Conservation (phyloP, 2,797 vertebrate genomes). For the Parotocinclus haroldoi region DNA sequence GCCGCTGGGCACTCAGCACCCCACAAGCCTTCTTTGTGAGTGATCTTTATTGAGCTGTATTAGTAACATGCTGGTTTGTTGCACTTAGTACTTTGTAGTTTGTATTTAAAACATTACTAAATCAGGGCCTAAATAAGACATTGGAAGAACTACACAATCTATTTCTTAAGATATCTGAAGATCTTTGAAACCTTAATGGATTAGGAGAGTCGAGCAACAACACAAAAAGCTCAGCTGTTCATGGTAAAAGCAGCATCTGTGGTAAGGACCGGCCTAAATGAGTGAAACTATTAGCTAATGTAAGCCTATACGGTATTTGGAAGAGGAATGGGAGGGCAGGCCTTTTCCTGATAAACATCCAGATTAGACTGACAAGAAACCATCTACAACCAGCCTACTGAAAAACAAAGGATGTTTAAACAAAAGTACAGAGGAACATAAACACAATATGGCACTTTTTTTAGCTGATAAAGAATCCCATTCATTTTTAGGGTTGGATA, state of each 20-base stretch:
- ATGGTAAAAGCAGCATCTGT: background rate
- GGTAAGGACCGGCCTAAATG: background rate
- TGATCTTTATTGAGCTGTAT: too few relatives aligned
- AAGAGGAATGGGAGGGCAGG: background rate
- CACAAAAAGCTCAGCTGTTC: background rate
- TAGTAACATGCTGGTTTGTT: too few relatives aligned
- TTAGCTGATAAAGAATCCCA: too few relatives aligned
- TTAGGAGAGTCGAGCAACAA: background rate
- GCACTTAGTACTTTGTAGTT: too few relatives aligned
- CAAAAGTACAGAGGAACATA: constrained; percentile 1
- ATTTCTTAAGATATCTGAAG: too few relatives aligned
- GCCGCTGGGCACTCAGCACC: too few relatives aligned
- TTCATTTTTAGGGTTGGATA: too few relatives aligned
- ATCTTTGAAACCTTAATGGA: too few relatives aligned
- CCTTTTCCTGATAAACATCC: constrained; percentile 10
- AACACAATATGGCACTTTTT: background rate
- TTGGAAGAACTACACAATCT: too few relatives aligned
- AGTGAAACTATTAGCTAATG: constrained; percentile 39
- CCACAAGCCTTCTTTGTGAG: too few relatives aligned
- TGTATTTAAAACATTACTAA: too few relatives aligned
- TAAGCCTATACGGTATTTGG: constrained; percentile 32
- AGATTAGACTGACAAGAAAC: constrained; percentile 15
- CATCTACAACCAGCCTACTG: background rate
- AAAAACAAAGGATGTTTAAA: constrained; percentile 9
- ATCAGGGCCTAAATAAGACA: too few relatives aligned